These are phyloP conservation scores for Coleophora deauratella DNA, from an alignment of 2,888 invertebrate species.

Conservation along the genomic window DNA sequence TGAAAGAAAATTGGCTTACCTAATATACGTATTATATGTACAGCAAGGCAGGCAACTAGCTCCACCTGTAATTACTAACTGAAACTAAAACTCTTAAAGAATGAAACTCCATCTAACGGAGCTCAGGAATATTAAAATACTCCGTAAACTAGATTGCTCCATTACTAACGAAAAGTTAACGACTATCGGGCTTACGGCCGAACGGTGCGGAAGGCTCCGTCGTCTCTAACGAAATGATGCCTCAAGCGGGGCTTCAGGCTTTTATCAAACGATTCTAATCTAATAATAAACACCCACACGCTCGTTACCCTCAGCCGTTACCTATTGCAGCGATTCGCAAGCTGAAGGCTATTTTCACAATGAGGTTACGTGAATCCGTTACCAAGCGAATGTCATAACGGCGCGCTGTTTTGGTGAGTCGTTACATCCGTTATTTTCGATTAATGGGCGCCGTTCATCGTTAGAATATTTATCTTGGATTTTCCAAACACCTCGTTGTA, in stretches of 20 bases:
- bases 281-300: constrained; percentile 31
- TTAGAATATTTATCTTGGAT: no score
- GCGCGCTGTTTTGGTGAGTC: constrained; percentile 54
- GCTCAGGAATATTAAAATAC: constrained; percentile 25
- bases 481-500: no score
- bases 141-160: constrained; percentile 33
- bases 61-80: constrained; percentile 3
- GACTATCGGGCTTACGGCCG: constrained; percentile 8
- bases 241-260: constrained; percentile 47
- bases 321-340: neutral
- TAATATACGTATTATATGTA: no score
- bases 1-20: constrained; percentile 2
- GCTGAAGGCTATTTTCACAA: constrained; percentile 16
- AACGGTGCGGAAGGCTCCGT: constrained; percentile 49
- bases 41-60: constrained; percentile 13
- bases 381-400: constrained; percentile 18
- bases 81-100: neutral
- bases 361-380: constrained; percentile 29
- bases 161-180: no score
- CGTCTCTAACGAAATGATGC: constrained; percentile 21
- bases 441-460: no score
- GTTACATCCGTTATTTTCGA: constrained; percentile 26
- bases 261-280: constrained; percentile 22
- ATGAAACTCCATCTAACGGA: constrained; percentile 46
- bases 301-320: constrained; percentile 23